Conservation (phyloP, 2,888 invertebrate species). For the Drosophila hawaiiensis region DNA sequence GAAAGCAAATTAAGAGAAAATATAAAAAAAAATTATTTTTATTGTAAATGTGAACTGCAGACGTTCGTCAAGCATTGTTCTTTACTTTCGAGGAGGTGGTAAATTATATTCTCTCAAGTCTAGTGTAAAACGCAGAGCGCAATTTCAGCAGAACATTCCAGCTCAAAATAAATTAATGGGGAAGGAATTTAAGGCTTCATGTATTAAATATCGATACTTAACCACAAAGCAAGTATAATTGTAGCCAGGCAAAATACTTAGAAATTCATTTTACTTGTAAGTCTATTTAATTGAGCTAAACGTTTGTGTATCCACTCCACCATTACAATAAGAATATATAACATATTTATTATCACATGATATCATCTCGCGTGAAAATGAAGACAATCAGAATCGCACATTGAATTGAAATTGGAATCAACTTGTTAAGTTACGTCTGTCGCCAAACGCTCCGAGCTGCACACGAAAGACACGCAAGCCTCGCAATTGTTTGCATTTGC, state of each 20-base stretch:
- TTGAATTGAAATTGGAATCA: constrained; percentile 27
- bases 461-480: constrained; percentile 20
- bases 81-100: background rate
- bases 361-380: constrained; percentile 3
- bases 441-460: constrained; percentile 18
- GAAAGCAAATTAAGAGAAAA: background rate
- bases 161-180: background rate
- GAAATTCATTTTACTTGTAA: background rate
- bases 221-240: background rate
- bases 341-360: background rate
- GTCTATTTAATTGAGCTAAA: background rate
- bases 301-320: background rate
- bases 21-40: background rate
- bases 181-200: background rate
- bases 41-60: background rate
- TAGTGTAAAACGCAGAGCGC: background rate
- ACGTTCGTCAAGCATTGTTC: background rate
- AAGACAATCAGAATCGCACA: constrained; percentile 17
- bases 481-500: constrained; percentile 44
- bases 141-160: background rate
- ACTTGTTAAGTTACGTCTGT: constrained; percentile 20
- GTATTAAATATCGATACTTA: background rate
- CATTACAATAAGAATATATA: background rate
- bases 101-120: background rate
- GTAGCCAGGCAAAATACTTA: background rate